Conservation (phyloP, 2,888 invertebrate species). For the Horisme vitalbata region DNA sequence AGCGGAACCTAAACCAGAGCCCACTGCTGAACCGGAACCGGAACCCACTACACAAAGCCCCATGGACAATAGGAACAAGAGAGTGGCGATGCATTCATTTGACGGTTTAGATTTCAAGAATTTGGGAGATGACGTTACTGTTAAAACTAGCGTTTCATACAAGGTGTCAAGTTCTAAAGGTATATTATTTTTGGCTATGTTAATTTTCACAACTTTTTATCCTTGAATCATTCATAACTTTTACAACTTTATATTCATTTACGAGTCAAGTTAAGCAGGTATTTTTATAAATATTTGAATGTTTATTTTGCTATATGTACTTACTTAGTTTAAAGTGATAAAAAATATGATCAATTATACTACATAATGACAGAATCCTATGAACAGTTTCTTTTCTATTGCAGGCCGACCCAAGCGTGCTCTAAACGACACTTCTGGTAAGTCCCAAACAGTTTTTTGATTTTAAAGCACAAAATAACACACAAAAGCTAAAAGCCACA, state of each 20-base stretch:
- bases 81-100: slow-evolving; percentile 78
- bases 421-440: slow-evolving; percentile 45
- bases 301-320: no score
- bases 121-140: slow-evolving; percentile 85
- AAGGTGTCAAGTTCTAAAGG: slow-evolving; percentile 86
- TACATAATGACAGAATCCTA: background rate
- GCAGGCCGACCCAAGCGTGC: slow-evolving; percentile 57
- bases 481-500: slow-evolving; percentile 40
- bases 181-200: no score
- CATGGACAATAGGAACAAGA: slow-evolving; percentile 75
- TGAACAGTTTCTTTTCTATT: background rate
- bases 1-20: slow-evolving; percentile 48
- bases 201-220: no score
- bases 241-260: no score
- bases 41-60: slow-evolving; percentile 50
- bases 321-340: background rate
- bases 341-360: background rate
- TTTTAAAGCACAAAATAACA: slow-evolving; percentile 34
- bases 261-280: no score
- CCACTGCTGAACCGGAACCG: slow-evolving; percentile 41
- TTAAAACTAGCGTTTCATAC: slow-evolving; percentile 91
- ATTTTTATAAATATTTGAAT: no score
- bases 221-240: no score
- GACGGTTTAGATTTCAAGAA: slow-evolving; percentile 74
- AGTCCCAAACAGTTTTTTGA: slow-evolving; percentile 33